Evolutionary conservation across 2,888 invertebrate species (phyloP).

Genomic region (Hyalella azteca): DNA sequence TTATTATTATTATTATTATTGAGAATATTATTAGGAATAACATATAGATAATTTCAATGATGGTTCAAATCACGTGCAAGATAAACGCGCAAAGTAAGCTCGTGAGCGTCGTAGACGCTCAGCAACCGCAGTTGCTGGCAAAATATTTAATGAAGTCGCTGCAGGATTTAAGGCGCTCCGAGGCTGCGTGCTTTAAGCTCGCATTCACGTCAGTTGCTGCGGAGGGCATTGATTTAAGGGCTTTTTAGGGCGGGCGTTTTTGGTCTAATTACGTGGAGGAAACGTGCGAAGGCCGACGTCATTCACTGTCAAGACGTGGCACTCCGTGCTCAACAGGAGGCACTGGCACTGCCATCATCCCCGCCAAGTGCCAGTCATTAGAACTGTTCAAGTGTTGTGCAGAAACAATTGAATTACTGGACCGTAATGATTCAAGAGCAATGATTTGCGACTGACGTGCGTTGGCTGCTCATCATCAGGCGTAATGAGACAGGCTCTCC

Average conservation of each 20-base stretch:
- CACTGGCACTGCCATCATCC: not conserved
- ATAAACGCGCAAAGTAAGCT: too few relatives aligned
- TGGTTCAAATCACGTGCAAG: too few relatives aligned
- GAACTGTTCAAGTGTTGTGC: not conserved
- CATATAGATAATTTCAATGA: too few relatives aligned
- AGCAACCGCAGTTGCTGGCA: too few relatives aligned
- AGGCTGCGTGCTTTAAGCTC: too few relatives aligned
- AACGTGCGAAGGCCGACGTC: conserved; percentile 10
- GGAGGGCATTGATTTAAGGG: conserved; percentile 18
- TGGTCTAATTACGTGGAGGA: conserved; percentile 14
- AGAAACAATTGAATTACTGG: too few relatives aligned
- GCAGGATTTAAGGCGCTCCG: too few relatives aligned
- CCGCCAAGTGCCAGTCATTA: not conserved
- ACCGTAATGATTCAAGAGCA: not conserved
- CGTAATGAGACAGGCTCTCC: not conserved
- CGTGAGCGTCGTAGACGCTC: too few relatives aligned
- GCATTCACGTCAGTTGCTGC: conserved; percentile 9
- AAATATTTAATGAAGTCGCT: too few relatives aligned
- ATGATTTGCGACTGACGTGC: not conserved
- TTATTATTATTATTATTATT: too few relatives aligned
- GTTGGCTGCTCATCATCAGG: not conserved
- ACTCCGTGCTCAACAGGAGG: conserved; percentile 22
- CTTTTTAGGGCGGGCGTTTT: conserved; percentile 12
- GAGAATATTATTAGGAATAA: too few relatives aligned
- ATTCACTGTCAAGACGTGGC: not conserved